Percentiles rank a stretch among this genome's conserved stretches.
Conservation (phyloP, 2,888 invertebrate species). For the Drosophila peninsularis region DNA sequence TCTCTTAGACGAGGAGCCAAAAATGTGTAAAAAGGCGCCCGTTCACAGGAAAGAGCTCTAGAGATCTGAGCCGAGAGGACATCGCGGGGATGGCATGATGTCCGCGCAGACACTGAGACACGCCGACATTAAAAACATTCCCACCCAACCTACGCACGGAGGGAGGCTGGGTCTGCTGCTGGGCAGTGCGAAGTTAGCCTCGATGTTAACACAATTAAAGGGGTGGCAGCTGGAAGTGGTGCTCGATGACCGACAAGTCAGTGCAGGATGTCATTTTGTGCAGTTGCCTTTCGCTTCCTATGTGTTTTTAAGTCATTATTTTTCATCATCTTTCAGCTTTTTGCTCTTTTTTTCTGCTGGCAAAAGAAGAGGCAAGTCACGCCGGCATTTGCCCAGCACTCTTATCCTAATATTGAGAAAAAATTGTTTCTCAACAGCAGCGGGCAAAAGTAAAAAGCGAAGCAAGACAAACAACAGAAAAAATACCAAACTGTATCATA, state of each 20-base stretch:
- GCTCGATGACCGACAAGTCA: constrained; percentile 63
- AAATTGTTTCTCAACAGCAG: constrained; percentile 33
- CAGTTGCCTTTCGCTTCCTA: constrained; percentile 59
- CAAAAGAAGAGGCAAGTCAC: constrained; percentile 30
- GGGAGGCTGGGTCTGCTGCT: constrained; percentile 1
- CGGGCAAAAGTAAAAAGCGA: background rate
- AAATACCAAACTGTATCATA: constrained; percentile 31
- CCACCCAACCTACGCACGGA: constrained; percentile 19
- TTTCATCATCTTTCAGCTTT: constrained; percentile 22
- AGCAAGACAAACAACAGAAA: constrained; percentile 3
- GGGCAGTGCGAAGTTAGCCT: constrained; percentile 42
- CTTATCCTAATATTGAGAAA: constrained; percentile 30
- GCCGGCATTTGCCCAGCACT: constrained; percentile 13
- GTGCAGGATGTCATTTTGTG: constrained; percentile 69
- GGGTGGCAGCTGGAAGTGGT: constrained; percentile 31
- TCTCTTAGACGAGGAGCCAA: constrained; percentile 31
- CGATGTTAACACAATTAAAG: constrained; percentile 71
- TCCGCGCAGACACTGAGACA: background rate
- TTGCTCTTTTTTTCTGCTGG: background rate
- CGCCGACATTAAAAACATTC: constrained; percentile 48
- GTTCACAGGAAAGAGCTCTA: constrained; percentile 13
- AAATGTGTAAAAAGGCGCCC: constrained; percentile 48
- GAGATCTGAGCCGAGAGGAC: background rate
- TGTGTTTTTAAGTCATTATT: constrained; percentile 65
- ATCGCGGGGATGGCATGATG: constrained; percentile 14